A percentile compares a stretch with the other conserved stretches of the same genome.
phyloP scores from a whole-genome alignment of 2,797 vertebrate species.

The Champsocephalus esox region DNA sequence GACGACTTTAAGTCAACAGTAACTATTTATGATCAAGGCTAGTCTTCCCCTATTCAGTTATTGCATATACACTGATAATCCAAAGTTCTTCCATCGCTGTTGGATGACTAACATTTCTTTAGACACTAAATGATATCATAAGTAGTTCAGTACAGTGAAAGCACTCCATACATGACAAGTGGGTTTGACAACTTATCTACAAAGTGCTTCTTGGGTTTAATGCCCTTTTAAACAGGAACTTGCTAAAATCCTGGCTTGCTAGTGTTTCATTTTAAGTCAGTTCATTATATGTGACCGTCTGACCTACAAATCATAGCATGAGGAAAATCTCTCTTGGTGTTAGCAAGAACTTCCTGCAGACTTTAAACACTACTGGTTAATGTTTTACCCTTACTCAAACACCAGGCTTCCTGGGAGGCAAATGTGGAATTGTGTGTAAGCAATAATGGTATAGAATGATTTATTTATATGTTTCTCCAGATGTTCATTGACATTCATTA shows the following conservation, averaged over 20 bases:
- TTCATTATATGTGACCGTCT: conserved; percentile 31
- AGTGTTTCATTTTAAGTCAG: conserved; percentile 8
- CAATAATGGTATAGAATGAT: conserved; percentile 29
- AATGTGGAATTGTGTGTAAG: conserved; percentile 35
- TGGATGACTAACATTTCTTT: neutral
- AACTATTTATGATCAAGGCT: neutral
- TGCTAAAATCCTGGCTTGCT: conserved; percentile 18
- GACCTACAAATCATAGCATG: conserved; percentile 29
- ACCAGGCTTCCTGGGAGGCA: conserved; percentile 57
- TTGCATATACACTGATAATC: neutral
- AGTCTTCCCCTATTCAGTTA: neutral
- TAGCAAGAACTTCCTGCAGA: conserved; percentile 67
- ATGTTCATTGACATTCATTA: conserved; percentile 37
- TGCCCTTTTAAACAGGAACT: conserved; percentile 43
- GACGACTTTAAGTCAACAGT: neutral
- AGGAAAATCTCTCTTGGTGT: conserved; percentile 29
- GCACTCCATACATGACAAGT: conserved; percentile 33
- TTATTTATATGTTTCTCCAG: conserved; percentile 33
- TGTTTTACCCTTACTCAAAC: conserved; percentile 83
- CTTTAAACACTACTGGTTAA: conserved; percentile 81
- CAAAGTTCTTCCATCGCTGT: neutral
- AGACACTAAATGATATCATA: neutral
- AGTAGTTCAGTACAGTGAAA: conserved; percentile 19
- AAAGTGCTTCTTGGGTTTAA: conserved; percentile 27
- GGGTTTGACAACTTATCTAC: conserved; percentile 55